Conservation (phyloP, 2,113 vertebrate genomes). For the Notiomystis cincta region DNA sequence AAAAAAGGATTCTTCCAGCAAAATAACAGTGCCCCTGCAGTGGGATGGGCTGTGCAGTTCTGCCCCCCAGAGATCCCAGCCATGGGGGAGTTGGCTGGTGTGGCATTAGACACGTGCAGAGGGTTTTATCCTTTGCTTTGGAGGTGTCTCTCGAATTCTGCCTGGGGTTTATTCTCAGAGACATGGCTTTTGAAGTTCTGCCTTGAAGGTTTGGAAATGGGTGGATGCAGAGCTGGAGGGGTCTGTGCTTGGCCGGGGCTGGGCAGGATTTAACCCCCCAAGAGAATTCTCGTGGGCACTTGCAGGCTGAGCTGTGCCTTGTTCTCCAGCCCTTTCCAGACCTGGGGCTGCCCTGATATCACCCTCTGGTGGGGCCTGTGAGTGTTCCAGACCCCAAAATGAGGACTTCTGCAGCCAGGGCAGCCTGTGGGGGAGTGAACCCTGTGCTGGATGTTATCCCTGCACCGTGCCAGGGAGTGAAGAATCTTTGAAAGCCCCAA, state of each 20-base stretch:
- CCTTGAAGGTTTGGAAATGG: neutral
- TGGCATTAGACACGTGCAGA: accelerated
- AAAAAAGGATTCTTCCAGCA: neutral
- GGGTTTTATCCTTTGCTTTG: neutral
- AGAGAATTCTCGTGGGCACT: accelerated
- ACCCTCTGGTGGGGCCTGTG: neutral
- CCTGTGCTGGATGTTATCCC: neutral
- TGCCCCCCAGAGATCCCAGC: neutral
- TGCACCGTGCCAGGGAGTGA: accelerated
- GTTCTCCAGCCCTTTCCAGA: neutral
- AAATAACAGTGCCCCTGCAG: neutral
- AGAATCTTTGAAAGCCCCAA: neutral
- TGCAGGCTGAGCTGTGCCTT: neutral
- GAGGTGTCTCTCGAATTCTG: neutral
- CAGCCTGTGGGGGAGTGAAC: too few relatives aligned
- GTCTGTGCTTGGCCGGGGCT: accelerated
- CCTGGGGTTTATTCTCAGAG: neutral
- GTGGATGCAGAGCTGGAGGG: neutral
- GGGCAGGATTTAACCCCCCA: neutral
- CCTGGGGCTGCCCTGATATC: neutral
- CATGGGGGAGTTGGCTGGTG: neutral
- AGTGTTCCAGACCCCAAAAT: neutral
- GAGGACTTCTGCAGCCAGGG: neutral
- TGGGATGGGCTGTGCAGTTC: neutral
- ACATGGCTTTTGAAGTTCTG: neutral